phyloP scores from a whole-genome alignment of 2,113 vertebrate species.

The Nestor notabilis region DNA sequence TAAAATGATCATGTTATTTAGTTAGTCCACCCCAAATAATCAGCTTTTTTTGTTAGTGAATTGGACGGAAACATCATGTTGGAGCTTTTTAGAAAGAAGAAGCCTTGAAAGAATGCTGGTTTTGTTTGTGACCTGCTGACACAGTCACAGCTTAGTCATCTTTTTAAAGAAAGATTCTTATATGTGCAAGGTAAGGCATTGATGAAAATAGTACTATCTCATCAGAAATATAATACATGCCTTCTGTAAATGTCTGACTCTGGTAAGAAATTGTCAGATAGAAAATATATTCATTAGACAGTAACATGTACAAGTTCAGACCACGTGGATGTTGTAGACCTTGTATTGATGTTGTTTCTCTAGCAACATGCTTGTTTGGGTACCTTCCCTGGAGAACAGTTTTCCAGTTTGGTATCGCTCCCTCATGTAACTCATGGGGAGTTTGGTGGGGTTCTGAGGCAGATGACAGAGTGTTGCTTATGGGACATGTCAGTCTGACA shows the following conservation, averaged over 20 bases:
- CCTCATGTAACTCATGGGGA: fast-evolving
- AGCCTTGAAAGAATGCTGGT: neutral
- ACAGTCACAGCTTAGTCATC: neutral
- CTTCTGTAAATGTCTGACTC: neutral
- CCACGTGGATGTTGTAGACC: neutral
- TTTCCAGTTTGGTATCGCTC: neutral
- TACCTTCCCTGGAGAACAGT: neutral
- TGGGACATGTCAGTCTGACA: neutral
- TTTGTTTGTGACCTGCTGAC: neutral
- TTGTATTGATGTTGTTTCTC: neutral
- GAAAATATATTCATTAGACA: neutral
- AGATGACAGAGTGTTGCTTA: neutral
- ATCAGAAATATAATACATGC: neutral
- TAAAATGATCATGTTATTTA: neutral
- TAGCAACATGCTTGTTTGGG: neutral
- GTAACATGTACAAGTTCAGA: neutral
- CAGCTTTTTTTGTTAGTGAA: neutral
- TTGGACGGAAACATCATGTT: neutral
- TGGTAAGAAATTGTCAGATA: neutral
- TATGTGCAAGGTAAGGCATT: neutral
- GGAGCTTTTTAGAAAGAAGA: neutral
- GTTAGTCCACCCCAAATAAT: neutral
- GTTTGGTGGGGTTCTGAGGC: neutral
- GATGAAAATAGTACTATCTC: neutral
- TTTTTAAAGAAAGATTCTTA: neutral